phyloP scores from a whole-genome alignment of 2,113 vertebrate genomes.

The Clarias gariepinus region DNA sequence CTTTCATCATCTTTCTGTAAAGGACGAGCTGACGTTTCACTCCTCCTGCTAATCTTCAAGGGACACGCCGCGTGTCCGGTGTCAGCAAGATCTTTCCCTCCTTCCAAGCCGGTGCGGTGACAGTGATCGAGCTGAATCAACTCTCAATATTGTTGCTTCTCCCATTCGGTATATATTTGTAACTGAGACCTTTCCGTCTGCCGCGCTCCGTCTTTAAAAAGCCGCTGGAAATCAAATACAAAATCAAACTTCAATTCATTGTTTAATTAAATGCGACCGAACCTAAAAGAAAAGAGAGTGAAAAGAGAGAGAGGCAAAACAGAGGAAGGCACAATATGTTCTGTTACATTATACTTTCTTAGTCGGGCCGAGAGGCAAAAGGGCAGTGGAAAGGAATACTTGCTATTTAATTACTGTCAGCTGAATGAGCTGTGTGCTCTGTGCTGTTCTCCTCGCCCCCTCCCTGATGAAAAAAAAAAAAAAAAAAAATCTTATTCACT shows the following conservation, averaged over 20 bases:
- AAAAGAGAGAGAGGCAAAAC: constrained; percentile 34
- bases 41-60: constrained; percentile 42
- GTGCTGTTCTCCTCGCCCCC: constrained; percentile 62
- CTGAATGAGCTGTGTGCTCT: constrained; percentile 71
- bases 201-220: constrained; percentile 6
- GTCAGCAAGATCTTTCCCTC: constrained; percentile 32
- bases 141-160: background rate
- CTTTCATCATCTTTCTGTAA: constrained; percentile 50
- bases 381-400: constrained; percentile 65
- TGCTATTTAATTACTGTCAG: constrained; percentile 78
- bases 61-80: constrained; percentile 23
- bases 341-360: constrained; percentile 70
- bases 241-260: constrained; percentile 50
- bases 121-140: background rate
- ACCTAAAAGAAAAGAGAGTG: constrained; percentile 55
- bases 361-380: constrained; percentile 59
- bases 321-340: constrained; percentile 68
- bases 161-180: background rate
- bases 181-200: constrained; percentile 1
- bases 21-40: constrained; percentile 42
- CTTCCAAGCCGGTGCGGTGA: background rate
- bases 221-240: constrained; percentile 29
- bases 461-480: constrained; percentile 74
- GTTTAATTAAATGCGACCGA: constrained; percentile 59
- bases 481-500: constrained; percentile 82